Evolutionary conservation across 2,113 vertebrate genomes (phyloP), one percentile per base, ranked within the genome.

Genomic region (Corythornis cristatus): DNA sequence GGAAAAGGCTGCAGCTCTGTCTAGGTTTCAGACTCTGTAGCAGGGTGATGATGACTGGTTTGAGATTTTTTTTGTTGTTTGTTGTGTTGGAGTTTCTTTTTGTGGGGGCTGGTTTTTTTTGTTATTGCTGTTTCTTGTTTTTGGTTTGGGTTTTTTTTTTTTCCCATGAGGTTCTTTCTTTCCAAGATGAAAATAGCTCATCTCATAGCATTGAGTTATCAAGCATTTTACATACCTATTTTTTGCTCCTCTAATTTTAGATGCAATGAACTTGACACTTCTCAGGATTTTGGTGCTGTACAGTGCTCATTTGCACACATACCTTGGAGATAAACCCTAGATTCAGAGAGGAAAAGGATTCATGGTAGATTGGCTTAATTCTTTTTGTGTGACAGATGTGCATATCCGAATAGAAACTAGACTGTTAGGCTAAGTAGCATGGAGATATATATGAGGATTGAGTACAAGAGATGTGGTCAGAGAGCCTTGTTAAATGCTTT

Each of bases 331-430:
- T 67, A 79, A 89, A 94, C n/a, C 28, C 61, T 58, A n/a, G 25
- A 21, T 56, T 85, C 67, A 53, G 12, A 11, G 50, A 86, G 23
- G 50, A 78, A 43, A 40, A 15, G 23, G 65, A 68, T 82, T 94
- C 31, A 56, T 19, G 50, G 73, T 76, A 65, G 62, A 57, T 73
- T 88, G 73, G 40, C 28, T 84, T 77, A 71, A 65, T 92, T 74
- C 12, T 4, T 26, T 66, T 72, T 72, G 29, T 22, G 42, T 79
- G 67, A 77, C 81, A 85, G 66, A 82, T 87, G 40, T 37, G 26
- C 29, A 50, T 46, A 89, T 93, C 26, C 83, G 91, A 88, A 85
- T 80, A 88, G 78, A 87, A 93, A 67, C 35, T 51, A 40, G 43
- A 77, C 51, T 83, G 60, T 80, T 89, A 77, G 37, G 23, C 67